Conservation (phyloP, 1,140 invertebrate genomes). For the Notospermus geniculatus region DNA sequence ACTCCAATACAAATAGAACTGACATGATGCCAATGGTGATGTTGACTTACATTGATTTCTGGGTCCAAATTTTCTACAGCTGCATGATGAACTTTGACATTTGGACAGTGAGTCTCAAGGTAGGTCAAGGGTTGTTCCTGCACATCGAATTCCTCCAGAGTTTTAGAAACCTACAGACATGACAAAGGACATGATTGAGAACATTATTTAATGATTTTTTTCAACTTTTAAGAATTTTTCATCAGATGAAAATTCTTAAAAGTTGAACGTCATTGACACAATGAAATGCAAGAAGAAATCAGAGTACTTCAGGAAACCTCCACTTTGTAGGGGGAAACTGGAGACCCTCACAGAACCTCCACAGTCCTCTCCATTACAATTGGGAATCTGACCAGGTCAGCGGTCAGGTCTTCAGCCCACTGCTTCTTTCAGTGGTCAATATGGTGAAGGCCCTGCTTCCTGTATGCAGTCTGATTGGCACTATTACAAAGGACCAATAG, state of each 20-base stretch:
- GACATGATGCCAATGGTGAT: no score
- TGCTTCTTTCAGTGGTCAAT: no score
- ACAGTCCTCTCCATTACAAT: no score
- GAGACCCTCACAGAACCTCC: no score
- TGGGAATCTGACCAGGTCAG: no score
- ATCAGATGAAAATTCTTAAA: neutral
- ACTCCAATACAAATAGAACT: no score
- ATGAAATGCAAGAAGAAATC: slow-evolving; percentile 2
- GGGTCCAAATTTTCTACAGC: slow-evolving; percentile 60
- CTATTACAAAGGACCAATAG: no score
- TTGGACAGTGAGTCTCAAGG: slow-evolving; percentile 54
- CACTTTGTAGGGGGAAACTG: no score
- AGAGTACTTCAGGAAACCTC: no score
- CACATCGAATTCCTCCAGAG: slow-evolving; percentile 81
- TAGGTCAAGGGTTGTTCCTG: slow-evolving; percentile 67
- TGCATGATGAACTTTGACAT: slow-evolving; percentile 66
- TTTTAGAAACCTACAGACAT: slow-evolving; percentile 67
- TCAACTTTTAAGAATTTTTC: neutral
- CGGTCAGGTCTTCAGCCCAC: no score
- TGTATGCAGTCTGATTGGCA: no score
- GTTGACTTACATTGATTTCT: slow-evolving; percentile 55
- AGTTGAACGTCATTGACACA: slow-evolving; percentile 9
- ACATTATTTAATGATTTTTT: neutral
- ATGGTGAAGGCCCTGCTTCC: no score
- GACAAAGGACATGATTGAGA: neutral